Conservation (phyloP, 2,113 vertebrate genomes). For the Charina bottae region DNA sequence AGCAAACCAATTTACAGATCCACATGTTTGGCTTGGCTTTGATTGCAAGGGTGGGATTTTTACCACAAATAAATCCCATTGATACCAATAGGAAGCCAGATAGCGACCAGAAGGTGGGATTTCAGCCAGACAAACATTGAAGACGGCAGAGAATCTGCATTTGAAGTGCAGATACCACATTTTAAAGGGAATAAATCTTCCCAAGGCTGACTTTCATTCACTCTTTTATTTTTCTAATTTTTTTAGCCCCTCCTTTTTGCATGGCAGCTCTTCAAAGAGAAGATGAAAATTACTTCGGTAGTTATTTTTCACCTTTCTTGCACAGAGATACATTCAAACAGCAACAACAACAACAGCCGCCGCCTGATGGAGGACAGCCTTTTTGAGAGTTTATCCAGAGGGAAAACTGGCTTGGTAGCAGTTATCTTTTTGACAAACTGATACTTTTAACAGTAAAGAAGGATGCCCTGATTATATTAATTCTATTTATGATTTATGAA, state of each 20-base stretch:
- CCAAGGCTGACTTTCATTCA: slow-evolving; percentile 22
- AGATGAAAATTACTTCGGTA: slow-evolving; percentile 59
- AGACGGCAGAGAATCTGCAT: slow-evolving; percentile 29
- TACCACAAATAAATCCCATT: slow-evolving; percentile 35
- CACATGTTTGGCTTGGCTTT: not conserved
- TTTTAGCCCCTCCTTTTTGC: not conserved
- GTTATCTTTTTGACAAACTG: slow-evolving; percentile 55
- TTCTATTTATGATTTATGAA: slow-evolving; percentile 49
- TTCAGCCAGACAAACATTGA: slow-evolving; percentile 22
- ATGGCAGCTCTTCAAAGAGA: slow-evolving; percentile 62
- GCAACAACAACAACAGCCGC: not conserved
- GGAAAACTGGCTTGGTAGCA: slow-evolving; percentile 60
- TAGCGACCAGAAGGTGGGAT: slow-evolving; percentile 33
- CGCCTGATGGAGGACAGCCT: slow-evolving; percentile 61
- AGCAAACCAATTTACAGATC: not conserved
- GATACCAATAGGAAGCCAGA: slow-evolving; percentile 58
- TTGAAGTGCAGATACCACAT: slow-evolving; percentile 51
- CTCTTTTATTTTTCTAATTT: not conserved
- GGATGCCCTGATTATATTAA: slow-evolving; percentile 50
- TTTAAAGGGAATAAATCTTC: slow-evolving; percentile 53
- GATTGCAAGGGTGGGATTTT: not conserved
- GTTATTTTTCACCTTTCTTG: slow-evolving; percentile 70
- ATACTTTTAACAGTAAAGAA: slow-evolving; percentile 63
- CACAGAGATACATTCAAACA: slow-evolving; percentile 14
- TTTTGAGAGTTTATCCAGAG: slow-evolving; percentile 66